A percentile compares a stretch with the other conserved stretches of the same genome.
These are phyloP conservation scores for Rhorus exstirpatorius DNA, from an alignment of 2,888 invertebrate genomes.

Conservation along the genomic window DNA sequence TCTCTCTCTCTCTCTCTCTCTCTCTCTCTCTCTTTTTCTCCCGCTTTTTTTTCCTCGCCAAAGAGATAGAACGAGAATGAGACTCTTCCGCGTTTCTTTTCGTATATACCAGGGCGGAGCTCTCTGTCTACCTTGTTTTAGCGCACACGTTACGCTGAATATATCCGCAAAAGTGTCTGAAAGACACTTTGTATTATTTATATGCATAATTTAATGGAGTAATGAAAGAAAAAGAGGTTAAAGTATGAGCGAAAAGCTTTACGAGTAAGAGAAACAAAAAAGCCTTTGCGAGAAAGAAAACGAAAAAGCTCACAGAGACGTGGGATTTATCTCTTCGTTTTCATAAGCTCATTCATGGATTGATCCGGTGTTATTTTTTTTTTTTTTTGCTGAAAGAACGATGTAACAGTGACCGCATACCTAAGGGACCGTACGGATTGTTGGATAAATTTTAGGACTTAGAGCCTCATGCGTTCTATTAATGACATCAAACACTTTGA, in stretches of 20 bases:
- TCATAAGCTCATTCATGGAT: too few relatives aligned
- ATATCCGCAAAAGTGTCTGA: constrained; percentile 28
- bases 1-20: neutral
- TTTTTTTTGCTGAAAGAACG: too few relatives aligned
- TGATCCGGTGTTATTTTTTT: too few relatives aligned
- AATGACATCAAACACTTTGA: too few relatives aligned
- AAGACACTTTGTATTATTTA: neutral
- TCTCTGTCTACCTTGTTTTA: constrained; percentile 38
- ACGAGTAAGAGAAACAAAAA: neutral
- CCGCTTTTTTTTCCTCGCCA: constrained; percentile 51
- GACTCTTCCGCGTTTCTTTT: constrained; percentile 24
- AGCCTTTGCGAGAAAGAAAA: constrained; percentile 17
- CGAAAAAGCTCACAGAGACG: constrained; percentile 45
- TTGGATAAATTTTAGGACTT: too few relatives aligned
- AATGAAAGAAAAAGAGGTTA: constrained; percentile 11
- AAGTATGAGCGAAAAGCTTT: constrained; percentile 38
- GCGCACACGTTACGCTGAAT: constrained; percentile 40
- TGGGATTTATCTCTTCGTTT: neutral
- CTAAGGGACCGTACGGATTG: too few relatives aligned
- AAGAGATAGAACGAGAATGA: constrained; percentile 20
- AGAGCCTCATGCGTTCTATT: too few relatives aligned
- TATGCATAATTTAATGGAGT: constrained; percentile 23
- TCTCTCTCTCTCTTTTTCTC: constrained; percentile 28
- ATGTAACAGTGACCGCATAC: too few relatives aligned
- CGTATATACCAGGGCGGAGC: neutral